These are phyloP conservation scores for Papilio gigon DNA, from an alignment of 2,888 invertebrate genomes.

Conservation along the genomic window DNA sequence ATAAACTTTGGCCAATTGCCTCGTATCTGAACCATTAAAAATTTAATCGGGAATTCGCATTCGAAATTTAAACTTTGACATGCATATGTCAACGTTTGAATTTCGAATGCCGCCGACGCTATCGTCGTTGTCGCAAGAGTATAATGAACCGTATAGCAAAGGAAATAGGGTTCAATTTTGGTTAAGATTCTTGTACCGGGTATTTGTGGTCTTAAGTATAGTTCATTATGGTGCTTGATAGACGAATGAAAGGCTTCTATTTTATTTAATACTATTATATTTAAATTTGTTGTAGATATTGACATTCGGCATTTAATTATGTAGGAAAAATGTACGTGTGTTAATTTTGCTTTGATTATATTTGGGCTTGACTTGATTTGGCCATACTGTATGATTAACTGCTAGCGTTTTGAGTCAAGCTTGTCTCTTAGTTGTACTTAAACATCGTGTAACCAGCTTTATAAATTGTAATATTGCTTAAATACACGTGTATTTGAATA, in stretches of 20 bases:
- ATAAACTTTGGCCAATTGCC: not conserved
- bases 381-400: no score
- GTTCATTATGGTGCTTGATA: conserved; percentile 40
- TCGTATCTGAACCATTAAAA: not conserved
- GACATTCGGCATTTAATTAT: not conserved
- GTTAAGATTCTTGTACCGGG: not conserved
- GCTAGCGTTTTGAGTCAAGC: no score
- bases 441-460: no score
- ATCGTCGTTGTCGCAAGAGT: not conserved
- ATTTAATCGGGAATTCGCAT: no score
- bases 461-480: no score
- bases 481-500: no score
- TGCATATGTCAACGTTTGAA: not conserved
- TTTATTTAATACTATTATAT: not conserved
- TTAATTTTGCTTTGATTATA: no score
- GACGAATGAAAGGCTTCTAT: conserved; percentile 27
- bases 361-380: not conserved
- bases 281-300: no score
- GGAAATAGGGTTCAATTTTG: not conserved
- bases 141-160: not conserved
- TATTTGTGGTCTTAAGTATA: conserved; percentile 11
- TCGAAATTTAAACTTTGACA: not conserved
- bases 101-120: not conserved
- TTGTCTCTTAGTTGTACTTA: no score
- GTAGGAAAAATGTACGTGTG: no score